Conservation (phyloP, 2,113 vertebrate genomes). For the Thinocorus orbignyianus region DNA sequence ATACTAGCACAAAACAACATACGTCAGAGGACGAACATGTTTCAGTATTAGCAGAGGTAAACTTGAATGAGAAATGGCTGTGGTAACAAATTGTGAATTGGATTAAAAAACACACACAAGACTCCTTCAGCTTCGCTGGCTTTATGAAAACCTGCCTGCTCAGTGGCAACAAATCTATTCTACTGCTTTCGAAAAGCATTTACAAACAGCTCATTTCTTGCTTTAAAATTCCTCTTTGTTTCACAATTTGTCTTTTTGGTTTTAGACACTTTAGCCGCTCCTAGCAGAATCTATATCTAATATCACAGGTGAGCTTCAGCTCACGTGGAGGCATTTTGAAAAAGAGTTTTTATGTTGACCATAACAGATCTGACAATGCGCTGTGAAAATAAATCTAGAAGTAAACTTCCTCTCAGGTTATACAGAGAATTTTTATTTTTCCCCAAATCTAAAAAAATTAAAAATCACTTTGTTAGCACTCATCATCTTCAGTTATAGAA, state of each 20-base stretch:
- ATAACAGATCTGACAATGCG: background rate
- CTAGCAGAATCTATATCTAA: background rate
- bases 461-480: background rate
- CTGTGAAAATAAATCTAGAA: background rate
- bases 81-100: background rate
- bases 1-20: background rate
- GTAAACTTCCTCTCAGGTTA: background rate
- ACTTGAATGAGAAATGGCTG: background rate
- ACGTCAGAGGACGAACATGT: background rate
- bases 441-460: background rate
- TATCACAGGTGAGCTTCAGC: background rate
- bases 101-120: background rate
- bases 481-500: background rate
- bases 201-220: background rate
- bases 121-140: background rate
- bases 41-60: background rate
- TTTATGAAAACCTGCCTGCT: background rate
- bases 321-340: background rate
- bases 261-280: background rate
- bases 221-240: background rate
- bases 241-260: background rate
- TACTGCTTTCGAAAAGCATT: background rate
- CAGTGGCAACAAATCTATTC: background rate
- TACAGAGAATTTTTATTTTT: background rate
- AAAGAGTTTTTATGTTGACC: background rate